Conservation (phyloP, 2,888 invertebrate species). For the Himalopsyche tibetana region DNA sequence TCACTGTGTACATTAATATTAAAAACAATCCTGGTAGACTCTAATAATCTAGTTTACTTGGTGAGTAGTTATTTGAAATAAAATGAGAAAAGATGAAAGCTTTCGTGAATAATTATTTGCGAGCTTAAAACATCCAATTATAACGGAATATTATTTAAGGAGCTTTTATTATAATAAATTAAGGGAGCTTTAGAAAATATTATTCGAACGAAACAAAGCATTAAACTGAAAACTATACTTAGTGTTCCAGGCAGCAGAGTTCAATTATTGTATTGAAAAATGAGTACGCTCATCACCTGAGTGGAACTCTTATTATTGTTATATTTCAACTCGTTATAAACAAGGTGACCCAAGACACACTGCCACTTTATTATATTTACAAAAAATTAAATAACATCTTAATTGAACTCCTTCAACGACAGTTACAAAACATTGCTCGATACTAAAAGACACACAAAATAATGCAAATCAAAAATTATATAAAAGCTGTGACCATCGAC, state of each 20-base stretch:
- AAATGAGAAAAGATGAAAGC: no score
- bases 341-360: neutral
- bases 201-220: neutral
- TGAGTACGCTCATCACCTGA: constrained; percentile 3
- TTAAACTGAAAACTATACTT: constrained; percentile 20
- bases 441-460: no score
- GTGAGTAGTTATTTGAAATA: no score
- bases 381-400: no score
- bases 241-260: neutral
- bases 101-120: neutral
- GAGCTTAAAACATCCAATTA: neutral
- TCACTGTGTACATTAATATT: no score
- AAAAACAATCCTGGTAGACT: no score
- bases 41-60: no score
- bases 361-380: neutral
- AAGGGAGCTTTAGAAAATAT: neutral
- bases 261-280: constrained; percentile 1
- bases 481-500: no score
- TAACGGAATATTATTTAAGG: neutral
- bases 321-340: neutral
- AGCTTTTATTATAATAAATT: constrained; percentile 21
- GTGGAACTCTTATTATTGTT: neutral
- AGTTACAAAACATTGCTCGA: no score
- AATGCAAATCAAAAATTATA: no score
- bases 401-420: no score